Conservation (phyloP, 2,888 invertebrate species). For the Dolomedes plantarius region DNA sequence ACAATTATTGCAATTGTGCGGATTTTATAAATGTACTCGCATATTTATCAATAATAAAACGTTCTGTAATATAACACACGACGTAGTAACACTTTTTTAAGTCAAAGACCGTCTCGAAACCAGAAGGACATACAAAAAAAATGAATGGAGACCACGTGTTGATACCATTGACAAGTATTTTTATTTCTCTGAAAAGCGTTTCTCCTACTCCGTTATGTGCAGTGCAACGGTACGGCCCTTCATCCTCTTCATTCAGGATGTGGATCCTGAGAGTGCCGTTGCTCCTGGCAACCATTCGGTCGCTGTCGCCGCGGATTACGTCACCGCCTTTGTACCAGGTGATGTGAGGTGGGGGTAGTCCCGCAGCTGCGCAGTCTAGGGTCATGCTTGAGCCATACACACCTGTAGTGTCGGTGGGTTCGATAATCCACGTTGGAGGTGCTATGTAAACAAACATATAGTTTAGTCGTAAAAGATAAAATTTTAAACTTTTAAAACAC, state of each 20-base stretch:
- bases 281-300: conserved; percentile 43
- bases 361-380: conserved; percentile 50
- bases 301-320: conserved; percentile 22
- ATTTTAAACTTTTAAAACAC: too few species aligned
- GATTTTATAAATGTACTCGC: too few species aligned
- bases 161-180: conserved; percentile 65
- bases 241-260: conserved; percentile 65
- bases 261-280: conserved; percentile 47
- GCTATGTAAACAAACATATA: conserved; percentile 22
- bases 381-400: conserved; percentile 28
- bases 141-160: neutral
- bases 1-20: too few species aligned
- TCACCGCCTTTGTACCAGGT: conserved; percentile 53
- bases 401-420: conserved; percentile 37
- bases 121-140: neutral
- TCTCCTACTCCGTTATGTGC: conserved; percentile 68
- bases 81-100: too few species aligned
- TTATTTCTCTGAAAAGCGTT: conserved; percentile 42
- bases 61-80: too few species aligned
- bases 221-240: conserved; percentile 54
- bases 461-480: too few species aligned
- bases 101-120: too few species aligned
- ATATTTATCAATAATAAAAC: too few species aligned
- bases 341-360: conserved; percentile 40
- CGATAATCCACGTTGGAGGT: conserved; percentile 43